Base-by-base conservation (phyloP, 2,888 invertebrate genomes). In the Trisateles emortualis region DNA sequence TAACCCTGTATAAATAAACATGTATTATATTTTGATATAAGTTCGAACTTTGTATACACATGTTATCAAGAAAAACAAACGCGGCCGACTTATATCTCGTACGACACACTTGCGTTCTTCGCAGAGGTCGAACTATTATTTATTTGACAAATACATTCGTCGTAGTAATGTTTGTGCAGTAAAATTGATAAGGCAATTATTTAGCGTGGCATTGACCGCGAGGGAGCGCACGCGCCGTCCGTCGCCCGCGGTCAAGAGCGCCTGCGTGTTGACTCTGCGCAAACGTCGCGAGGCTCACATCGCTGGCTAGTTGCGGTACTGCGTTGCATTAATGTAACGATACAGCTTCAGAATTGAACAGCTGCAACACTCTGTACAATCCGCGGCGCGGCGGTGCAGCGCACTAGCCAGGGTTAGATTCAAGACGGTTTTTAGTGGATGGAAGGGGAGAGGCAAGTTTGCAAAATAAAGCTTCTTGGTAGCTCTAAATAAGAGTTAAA, bases 201-300 rank as follows among this genome's bases (percentile, higher is more conserved):
- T 41, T 38, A 32, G 53, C 51, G 64, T 69, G 79, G 68, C 79
- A 78, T 74, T 79, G 79, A 79, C 79, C 79, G 68, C 54, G 57
- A 52, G 29, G 46, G 30, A 30, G 11, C 48, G 40, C 16, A 36
- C 22, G 54, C 56, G 52, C 65, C 35, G 51, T 5, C 5, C 22
- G 22, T 3, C 22, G 2, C 22, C 5, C 22, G 22, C 26, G 26
- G 26, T 64, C 74, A 68, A 68, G 52, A 49, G 26, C 74, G 78
- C 78, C 77, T 78, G 67, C 51, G 46, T 62, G 57, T 76, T 73
- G 77, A 70, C 77, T 72, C 73, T 76, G 76, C 56, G 50, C 52
- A 48, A 38, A 29, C 29, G 42, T 10, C 13, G 22, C 22, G 26
- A 24, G 22, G 19, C 16, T 24, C 44, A 49, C 49, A 24, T 36